Evolutionary conservation across 1,140 invertebrate species (phyloP).

Genomic region (Daktulosphaira vitifoliae): DNA sequence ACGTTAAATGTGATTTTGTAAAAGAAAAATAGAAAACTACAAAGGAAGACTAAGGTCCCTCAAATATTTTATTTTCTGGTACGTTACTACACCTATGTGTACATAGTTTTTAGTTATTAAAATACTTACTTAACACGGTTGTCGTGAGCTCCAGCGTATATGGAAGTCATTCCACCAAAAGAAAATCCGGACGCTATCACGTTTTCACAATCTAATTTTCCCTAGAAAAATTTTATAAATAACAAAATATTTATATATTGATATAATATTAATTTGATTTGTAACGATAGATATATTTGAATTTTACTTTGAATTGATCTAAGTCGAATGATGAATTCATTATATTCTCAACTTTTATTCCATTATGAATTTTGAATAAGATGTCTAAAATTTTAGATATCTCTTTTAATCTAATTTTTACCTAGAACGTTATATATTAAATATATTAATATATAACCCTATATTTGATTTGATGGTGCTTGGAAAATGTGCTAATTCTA

Average conservation of each 20-base stretch:
- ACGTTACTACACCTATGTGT: too few species aligned
- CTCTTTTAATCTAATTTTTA: slow-evolving; percentile 49
- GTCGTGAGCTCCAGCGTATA: slow-evolving; percentile 49
- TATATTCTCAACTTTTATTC: slow-evolving; percentile 48
- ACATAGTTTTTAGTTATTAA: too few species aligned
- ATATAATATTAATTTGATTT: background rate
- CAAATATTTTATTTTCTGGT: too few species aligned
- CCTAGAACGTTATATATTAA: slow-evolving; percentile 43
- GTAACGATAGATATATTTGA: background rate
- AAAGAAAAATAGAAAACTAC: too few species aligned
- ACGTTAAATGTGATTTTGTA: too few species aligned
- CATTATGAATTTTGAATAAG: slow-evolving; percentile 49
- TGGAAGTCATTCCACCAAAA: slow-evolving; percentile 56
- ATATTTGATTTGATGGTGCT: too few species aligned
- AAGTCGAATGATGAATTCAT: slow-evolving; percentile 45
- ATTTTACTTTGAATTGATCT: slow-evolving; percentile 39
- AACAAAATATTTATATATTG: slow-evolving; percentile 37
- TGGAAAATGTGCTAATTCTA: too few species aligned
- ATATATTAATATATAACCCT: too few species aligned
- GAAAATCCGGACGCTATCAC: slow-evolving; percentile 56
- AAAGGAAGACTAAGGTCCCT: too few species aligned
- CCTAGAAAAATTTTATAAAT: too few species aligned
- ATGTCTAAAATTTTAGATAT: slow-evolving; percentile 49
- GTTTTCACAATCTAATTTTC: slow-evolving; percentile 49
- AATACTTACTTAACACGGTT: slow-evolving; percentile 48